phyloP scores from a whole-genome alignment of 2,797 vertebrate genomes.

The Rhynchonycteris naso region DNA sequence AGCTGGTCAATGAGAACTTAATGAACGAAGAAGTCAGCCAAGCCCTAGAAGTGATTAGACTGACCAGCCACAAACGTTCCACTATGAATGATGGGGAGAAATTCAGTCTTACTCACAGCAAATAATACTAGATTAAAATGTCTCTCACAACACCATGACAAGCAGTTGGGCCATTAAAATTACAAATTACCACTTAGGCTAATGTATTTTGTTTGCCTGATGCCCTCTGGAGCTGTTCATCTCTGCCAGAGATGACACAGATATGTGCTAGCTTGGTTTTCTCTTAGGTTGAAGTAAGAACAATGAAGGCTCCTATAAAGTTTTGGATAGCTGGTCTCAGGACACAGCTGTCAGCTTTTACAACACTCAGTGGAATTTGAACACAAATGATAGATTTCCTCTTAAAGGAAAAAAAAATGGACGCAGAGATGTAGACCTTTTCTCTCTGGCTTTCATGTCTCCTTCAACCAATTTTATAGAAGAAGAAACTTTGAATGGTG shows the following conservation, averaged over 20 bases:
- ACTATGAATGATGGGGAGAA: background rate
- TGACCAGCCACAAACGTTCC: background rate
- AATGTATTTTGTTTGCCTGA: constrained; percentile 8
- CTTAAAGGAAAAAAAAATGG: background rate
- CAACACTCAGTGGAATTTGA: background rate
- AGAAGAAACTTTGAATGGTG: background rate
- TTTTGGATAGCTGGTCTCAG: constrained; percentile 13
- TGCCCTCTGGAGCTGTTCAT: constrained; percentile 19
- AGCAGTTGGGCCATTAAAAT: constrained; percentile 41
- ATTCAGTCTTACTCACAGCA: constrained; percentile 5
- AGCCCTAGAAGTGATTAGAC: background rate
- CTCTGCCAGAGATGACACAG: constrained; percentile 18
- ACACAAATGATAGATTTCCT: background rate
- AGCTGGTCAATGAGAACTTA: constrained; percentile 48
- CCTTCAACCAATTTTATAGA: background rate
- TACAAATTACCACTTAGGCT: constrained; percentile 16
- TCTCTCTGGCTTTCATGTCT: background rate
- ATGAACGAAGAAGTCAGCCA: constrained; percentile 57
- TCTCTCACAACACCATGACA: background rate
- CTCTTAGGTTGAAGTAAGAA: background rate
- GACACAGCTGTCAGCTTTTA: constrained; percentile 37
- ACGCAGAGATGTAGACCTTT: background rate
- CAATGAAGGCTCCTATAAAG: background rate
- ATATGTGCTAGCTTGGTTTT: constrained; percentile 38
- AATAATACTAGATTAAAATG: constrained; percentile 12